phyloP scores from a whole-genome alignment of 2,888 invertebrate genomes.

The Margaritifera margaritifera region DNA sequence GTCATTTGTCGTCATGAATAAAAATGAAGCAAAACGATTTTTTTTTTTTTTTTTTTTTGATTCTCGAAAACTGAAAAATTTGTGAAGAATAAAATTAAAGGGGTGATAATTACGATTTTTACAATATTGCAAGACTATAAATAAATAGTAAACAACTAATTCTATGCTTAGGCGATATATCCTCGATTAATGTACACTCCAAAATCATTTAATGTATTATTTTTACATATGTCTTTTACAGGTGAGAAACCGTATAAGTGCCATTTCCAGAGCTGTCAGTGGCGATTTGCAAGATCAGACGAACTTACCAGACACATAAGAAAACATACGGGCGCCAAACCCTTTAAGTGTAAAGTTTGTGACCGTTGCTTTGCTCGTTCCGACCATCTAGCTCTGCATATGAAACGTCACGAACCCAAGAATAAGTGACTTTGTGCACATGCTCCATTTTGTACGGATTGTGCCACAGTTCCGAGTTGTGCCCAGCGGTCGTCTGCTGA shows the following conservation, averaged over 20 bases:
- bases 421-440: constrained; percentile 36
- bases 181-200: no score
- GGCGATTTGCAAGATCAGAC: constrained; percentile 78
- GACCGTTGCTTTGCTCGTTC: constrained; percentile 77
- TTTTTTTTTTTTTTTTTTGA: no score
- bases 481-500: no score
- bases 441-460: no score
- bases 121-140: no score
- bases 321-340: constrained; percentile 78
- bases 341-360: constrained; percentile 77
- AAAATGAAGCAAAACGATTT: no score
- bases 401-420: constrained; percentile 85
- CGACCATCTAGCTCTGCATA: constrained; percentile 78
- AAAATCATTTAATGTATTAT: neutral
- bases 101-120: no score
- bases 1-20: neutral
- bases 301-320: constrained; percentile 77
- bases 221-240: constrained; percentile 32
- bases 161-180: no score
- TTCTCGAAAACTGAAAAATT: no score
- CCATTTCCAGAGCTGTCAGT: constrained; percentile 77
- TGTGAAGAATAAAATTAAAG: no score
- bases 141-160: no score
- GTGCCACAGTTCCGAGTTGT: no score
- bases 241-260: constrained; percentile 78